Percentiles rank a stretch among this genome's conserved stretches.
Conservation (phyloP, 2,113 vertebrate genomes). For the Pipa parva region DNA sequence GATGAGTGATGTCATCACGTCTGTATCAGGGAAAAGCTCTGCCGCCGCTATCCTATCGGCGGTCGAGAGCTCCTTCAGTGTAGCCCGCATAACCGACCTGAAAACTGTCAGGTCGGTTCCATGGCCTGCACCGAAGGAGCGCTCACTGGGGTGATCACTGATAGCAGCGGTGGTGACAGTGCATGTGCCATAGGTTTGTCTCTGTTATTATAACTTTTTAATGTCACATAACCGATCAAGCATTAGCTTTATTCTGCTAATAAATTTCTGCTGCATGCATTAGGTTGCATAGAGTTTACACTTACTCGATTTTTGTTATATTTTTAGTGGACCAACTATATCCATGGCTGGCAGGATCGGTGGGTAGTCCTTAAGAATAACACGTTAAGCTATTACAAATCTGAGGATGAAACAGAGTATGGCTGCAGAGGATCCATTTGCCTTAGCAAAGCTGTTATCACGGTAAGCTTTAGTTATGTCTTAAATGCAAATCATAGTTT, state of each 20-base stretch:
- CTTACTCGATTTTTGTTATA: conserved; percentile 39
- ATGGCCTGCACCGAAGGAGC: no score
- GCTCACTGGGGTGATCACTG: no score
- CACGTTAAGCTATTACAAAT: conserved; percentile 94
- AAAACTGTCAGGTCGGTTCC: no score
- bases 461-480: conserved; percentile 71
- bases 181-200: background rate
- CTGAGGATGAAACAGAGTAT: conserved; percentile 90
- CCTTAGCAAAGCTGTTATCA: conserved; percentile 93
- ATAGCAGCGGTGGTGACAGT: no score
- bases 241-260: no score
- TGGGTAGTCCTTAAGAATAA: conserved; percentile 94
- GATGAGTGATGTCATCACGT: no score
- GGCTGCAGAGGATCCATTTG: conserved; percentile 94
- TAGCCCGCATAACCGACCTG: no score
- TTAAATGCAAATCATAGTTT: no score
- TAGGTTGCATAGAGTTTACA: background rate
- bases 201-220: background rate
- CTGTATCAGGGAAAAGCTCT: no score
- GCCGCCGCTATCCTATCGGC: no score
- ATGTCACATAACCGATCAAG: no score
- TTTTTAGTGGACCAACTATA: conserved; percentile 95
- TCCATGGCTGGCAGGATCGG: conserved; percentile 97
- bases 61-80: no score
- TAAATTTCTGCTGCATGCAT: background rate